Base-by-base conservation (phyloP, 2,888 invertebrate species). In the Entomobrya multifasciata region DNA sequence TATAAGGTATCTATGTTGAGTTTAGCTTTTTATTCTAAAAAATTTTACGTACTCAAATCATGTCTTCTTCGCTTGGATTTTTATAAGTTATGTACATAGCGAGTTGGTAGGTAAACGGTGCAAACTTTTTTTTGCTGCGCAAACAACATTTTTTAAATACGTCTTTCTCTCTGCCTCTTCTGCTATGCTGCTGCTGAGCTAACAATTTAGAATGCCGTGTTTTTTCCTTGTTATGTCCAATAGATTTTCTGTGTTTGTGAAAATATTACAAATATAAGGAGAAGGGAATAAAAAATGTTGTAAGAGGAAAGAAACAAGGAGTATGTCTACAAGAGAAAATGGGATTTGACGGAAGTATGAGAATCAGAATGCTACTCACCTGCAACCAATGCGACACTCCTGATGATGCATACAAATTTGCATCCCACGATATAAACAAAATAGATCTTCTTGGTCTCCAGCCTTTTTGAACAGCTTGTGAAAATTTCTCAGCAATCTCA, bases 391-490 rank as follows among this genome's bases (percentile, higher is more conserved):
- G 90, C 20, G 88, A 88, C 30, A 90, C 88, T 60, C 91, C 91
- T 27, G 89, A 84, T 47, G 88, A 87, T 49, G 89, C 90, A 83
- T 89, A 90, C 84, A 91, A 87, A 90, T 90, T 90, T 70, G 89
- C 90, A 88, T 91, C 90, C 90, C 90, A 91, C 13, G 89, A 90
- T 79, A 91, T 86, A 86, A 91, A 91, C 52, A 91, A 72, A 81
- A 91, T 89, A 25, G 90, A 90, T 86, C 91, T 83, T 62, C 91
- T 60, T 0, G 91, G 89, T 80, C 87, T 90, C 90, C 90, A 91
- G 60, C 91, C 91, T 65, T 89, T 89, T 52, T 89, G 88, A 25
- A 90, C 91, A n/a, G 89, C 85, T 47, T 86, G 47, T 15, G 90
- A 88, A 84, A 91, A 91, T 77, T 88, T 89, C 74, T 89, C 87